Evolutionary conservation across 2,888 invertebrate species (phyloP).

Genomic region (Lycocerus yunnanus): DNA sequence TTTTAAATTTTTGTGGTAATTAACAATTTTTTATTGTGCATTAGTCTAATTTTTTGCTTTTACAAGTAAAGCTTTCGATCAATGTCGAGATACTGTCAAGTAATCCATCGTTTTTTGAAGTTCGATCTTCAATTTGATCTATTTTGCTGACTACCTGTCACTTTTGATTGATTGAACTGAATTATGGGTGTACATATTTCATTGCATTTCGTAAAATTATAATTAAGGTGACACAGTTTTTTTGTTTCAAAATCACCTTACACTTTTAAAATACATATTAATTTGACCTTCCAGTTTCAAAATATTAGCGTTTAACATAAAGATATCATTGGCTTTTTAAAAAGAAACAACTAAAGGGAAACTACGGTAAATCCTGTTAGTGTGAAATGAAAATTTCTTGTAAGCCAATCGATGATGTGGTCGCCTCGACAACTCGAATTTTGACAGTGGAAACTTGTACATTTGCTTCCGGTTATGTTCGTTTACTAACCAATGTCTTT

Average conservation of each 20-base stretch:
- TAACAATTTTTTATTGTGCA: slow-evolving; percentile 33
- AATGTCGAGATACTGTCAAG: slow-evolving; percentile 45
- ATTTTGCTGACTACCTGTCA: slow-evolving; percentile 50
- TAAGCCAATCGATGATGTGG: too few species aligned
- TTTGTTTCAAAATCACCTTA: background rate
- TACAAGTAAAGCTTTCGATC: slow-evolving; percentile 51
- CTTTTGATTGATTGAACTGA: slow-evolving; percentile 54
- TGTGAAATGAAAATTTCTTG: too few species aligned
- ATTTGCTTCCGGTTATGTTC: too few species aligned
- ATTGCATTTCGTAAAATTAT: background rate
- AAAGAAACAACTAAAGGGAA: too few species aligned
- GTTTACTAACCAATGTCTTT: too few species aligned
- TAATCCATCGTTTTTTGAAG: slow-evolving; percentile 54
- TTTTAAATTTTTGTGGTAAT: background rate
- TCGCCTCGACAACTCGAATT: too few species aligned
- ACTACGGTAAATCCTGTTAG: too few species aligned
- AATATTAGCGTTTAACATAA: too few species aligned
- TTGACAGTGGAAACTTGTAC: too few species aligned
- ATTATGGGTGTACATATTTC: slow-evolving; percentile 40
- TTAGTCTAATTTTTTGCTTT: slow-evolving; percentile 41
- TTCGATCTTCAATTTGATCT: slow-evolving; percentile 44
- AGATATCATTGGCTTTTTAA: too few species aligned
- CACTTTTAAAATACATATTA: background rate
- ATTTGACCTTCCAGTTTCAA: background rate
- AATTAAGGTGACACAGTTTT: background rate